Conservation (phyloP, 1,140 invertebrate genomes). For the Antheraea pernyi region DNA sequence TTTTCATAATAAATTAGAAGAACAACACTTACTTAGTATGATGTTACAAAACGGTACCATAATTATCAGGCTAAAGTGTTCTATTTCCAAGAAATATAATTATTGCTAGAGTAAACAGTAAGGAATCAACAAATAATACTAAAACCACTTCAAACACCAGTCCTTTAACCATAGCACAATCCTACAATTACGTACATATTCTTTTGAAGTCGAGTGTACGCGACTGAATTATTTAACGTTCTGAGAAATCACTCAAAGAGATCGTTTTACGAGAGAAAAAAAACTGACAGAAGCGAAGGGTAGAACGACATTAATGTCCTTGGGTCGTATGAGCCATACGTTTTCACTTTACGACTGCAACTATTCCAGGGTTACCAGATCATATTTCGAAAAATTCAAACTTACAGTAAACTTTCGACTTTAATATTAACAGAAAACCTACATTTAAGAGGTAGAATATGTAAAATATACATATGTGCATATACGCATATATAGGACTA, state of each 20-base stretch:
- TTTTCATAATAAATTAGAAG: too few relatives aligned
- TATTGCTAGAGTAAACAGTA: neutral
- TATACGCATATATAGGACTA: too few relatives aligned
- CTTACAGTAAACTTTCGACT: neutral
- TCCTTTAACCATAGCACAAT: neutral
- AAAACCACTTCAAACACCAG: slow-evolving; percentile 10
- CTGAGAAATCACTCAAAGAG: slow-evolving; percentile 61
- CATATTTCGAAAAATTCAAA: neutral
- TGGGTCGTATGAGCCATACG: slow-evolving; percentile 41
- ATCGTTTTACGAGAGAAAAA: slow-evolving; percentile 56
- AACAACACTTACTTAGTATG: too few relatives aligned
- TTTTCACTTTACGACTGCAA: slow-evolving; percentile 50
- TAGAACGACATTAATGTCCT: slow-evolving; percentile 50
- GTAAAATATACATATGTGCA: too few relatives aligned
- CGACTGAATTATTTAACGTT: slow-evolving; percentile 40
- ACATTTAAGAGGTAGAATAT: too few relatives aligned
- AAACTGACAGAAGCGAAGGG: slow-evolving; percentile 40
- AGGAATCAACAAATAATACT: neutral
- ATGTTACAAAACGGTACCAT: neutral
- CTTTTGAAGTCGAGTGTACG: slow-evolving; percentile 45
- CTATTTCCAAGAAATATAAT: neutral
- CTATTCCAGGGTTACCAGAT: slow-evolving; percentile 6
- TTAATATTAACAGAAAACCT: neutral
- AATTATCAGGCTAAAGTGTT: neutral
- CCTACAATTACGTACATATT: slow-evolving; percentile 34